Conservation (phyloP, 2,888 invertebrate genomes). For the Baronia brevicornis region DNA sequence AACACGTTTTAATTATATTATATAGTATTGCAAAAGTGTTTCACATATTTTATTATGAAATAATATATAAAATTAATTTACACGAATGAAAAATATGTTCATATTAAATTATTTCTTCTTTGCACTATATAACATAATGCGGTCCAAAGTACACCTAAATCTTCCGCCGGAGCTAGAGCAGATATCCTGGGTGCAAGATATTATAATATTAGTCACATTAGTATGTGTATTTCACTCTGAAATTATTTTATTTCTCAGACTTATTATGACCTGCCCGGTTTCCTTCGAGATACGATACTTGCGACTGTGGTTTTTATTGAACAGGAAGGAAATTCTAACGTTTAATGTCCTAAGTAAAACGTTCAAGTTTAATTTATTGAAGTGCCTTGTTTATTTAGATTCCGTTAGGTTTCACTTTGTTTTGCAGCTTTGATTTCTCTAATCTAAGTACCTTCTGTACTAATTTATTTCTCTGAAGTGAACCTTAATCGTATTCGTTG, state of each 20-base stretch:
- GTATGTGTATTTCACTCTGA: constrained; percentile 65
- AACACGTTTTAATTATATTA: no score
- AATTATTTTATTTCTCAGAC: constrained; percentile 73
- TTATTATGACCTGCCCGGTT: constrained; percentile 65
- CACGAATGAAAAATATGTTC: constrained; percentile 13
- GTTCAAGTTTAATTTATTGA: constrained; percentile 49
- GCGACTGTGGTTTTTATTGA: constrained; percentile 64
- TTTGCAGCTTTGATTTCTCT: constrained; percentile 3
- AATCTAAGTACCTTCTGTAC: background rate
- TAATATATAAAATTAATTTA: constrained; percentile 4
- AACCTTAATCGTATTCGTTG: no score
- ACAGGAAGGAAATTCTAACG: constrained; percentile 73
- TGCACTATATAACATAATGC: constrained; percentile 32
- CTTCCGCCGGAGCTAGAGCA: constrained; percentile 66
- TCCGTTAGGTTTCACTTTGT: constrained; percentile 30
- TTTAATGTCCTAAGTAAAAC: constrained; percentile 61
- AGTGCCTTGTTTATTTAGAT: constrained; percentile 29
- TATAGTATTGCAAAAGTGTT: no score
- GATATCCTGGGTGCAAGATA: constrained; percentile 66
- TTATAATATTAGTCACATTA: constrained; percentile 75
- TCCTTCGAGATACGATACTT: constrained; percentile 61
- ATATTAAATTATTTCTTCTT: constrained; percentile 17
- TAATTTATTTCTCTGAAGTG: no score
- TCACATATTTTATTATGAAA: no score
- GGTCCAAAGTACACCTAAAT: constrained; percentile 56